Conservation (phyloP, 2,797 vertebrate species). For the Tamandua tetradactyla region DNA sequence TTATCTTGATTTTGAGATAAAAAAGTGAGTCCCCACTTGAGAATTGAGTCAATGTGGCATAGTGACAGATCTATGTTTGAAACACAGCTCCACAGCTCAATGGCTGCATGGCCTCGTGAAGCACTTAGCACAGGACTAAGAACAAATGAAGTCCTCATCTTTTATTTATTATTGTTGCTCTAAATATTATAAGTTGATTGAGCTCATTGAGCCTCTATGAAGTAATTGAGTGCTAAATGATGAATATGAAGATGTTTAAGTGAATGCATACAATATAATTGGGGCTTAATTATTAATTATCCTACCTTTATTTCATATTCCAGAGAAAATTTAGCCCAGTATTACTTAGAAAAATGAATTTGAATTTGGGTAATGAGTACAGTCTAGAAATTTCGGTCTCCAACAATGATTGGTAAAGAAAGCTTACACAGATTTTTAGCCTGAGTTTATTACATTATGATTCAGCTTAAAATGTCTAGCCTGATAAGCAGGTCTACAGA, state of each 20-base stretch:
- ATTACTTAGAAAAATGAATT: slow-evolving; percentile 28
- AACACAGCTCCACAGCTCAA: background rate
- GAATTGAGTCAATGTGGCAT: background rate
- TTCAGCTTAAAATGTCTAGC: slow-evolving; percentile 6
- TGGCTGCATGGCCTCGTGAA: background rate
- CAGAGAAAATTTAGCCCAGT: background rate
- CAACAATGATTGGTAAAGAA: background rate
- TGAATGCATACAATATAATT: background rate
- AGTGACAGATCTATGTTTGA: background rate
- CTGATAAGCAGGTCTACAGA: background rate
- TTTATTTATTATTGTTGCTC: background rate
- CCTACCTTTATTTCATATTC: background rate
- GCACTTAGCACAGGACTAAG: background rate
- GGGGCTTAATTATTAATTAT: slow-evolving; percentile 19
- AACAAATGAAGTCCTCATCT: background rate
- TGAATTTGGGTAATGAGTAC: background rate
- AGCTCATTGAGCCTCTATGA: background rate
- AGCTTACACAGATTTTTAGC: slow-evolving; percentile 32
- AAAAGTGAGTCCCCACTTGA: background rate
- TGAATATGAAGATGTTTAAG: background rate
- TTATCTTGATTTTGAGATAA: slow-evolving; percentile 23
- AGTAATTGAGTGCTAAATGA: background rate
- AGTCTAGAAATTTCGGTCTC: background rate
- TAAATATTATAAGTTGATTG: background rate
- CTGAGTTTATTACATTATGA: slow-evolving; percentile 17